Evolutionary conservation across 1,140 invertebrate genomes (phyloP), one percentile per base, ranked within the genome.

Genomic region (Achatina immaculata): DNA sequence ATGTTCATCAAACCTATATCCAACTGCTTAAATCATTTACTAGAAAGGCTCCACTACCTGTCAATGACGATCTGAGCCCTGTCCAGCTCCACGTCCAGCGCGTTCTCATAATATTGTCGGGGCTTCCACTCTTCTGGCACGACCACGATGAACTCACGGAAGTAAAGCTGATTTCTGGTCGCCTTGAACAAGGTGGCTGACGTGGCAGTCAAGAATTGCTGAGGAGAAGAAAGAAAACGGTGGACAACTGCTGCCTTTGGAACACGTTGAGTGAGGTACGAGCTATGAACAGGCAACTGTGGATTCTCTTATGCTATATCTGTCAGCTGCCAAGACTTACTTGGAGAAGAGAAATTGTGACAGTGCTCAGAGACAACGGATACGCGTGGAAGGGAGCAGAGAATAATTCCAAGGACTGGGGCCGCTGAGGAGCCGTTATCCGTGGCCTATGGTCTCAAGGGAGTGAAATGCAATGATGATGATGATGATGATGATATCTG

Each of bases 151-250:
- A 85, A 83, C 58, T 85, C 82, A 14, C 82, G 80, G 45, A 83
- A 85, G 55, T 80, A 85, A 24, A 85, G 42, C 51, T 77, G 79
- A 42, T 85, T 81, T 38, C 71, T 81, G 0, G 83, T 85, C 31
- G 83, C 83, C 45, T 68, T 62, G 76, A 85, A 85, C 31, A 85
- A 43, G 0, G 80, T 72, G 9, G 55, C 62, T 40, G 83, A 85
- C 38, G 83, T 81, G 34, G 45, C 80, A 1, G 83, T 85, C 24
- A 85, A 73, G 71, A 83, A 83, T 24, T n/a, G n/a, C 83, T 85
- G 81, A n/a, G 81, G 75, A 24, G 34, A 3, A 65, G 55, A 66
- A 66, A 31, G 62, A 4, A 31, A 81, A 38, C 40, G 38, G 16
- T 68, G 34, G 19, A 9, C 16, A 0, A 43, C 24, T 4, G 28